Percentiles rank a stretch among this genome's conserved stretches.
These are phyloP conservation scores for Thecophora atra DNA, from an alignment of 2,888 invertebrate species.

Conservation along the genomic window DNA sequence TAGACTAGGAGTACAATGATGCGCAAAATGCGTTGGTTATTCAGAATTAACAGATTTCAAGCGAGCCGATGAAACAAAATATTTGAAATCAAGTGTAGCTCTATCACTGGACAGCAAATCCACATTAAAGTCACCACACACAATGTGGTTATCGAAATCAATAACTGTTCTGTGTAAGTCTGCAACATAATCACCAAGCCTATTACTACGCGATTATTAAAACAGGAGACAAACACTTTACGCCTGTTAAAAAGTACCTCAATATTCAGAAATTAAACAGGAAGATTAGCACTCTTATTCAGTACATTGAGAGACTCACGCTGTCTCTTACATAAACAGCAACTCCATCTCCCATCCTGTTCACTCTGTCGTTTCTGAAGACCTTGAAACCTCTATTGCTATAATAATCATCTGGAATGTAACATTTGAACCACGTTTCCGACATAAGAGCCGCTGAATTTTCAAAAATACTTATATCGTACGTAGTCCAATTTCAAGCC, in stretches of 20 bases:
- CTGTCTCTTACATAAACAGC: too few relatives aligned
- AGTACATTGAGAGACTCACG: neutral
- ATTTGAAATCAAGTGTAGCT: neutral
- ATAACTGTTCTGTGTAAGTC: neutral
- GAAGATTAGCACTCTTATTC: slow-evolving; percentile 5
- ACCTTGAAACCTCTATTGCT: neutral
- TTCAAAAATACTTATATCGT: too few relatives aligned
- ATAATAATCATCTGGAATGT: too few relatives aligned
- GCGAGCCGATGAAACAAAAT: too few relatives aligned
- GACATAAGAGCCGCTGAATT: too few relatives aligned
- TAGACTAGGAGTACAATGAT: neutral
- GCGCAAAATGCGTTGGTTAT: neutral
- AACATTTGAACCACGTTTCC: too few relatives aligned
- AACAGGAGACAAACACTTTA: slow-evolving; percentile 1
- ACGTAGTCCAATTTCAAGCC: too few relatives aligned
- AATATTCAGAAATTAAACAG: neutral
- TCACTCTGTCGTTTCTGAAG: slow-evolving; percentile 3
- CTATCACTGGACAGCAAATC: neutral
- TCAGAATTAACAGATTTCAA: slow-evolving; percentile 9
- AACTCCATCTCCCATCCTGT: neutral
- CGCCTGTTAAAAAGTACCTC: slow-evolving; percentile 1
- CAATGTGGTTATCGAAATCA: neutral
- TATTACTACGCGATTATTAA: slow-evolving; percentile 6
- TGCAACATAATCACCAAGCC: neutral
- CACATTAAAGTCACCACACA: too few relatives aligned